These are phyloP conservation scores for Saccostrea glomerata DNA, from an alignment of 1,140 invertebrate species.

Conservation along the genomic window DNA sequence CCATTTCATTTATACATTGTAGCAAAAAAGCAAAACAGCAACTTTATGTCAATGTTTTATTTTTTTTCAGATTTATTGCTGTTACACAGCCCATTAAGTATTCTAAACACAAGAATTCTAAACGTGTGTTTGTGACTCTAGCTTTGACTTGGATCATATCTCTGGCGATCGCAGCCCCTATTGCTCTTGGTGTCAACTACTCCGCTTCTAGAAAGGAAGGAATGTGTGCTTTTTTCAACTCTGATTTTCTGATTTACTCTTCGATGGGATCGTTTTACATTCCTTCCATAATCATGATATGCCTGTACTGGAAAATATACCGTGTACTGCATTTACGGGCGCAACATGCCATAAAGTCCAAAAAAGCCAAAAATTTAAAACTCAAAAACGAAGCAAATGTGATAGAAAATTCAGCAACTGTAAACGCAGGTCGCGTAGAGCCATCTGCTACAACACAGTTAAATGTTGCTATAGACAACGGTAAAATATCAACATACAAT, in stretches of 20 bases:
- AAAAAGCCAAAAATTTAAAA: conserved; percentile 60
- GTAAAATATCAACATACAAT: conserved; percentile 80
- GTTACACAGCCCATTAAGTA: conserved; percentile 99
- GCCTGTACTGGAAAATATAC: conserved; percentile 99
- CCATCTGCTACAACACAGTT: conserved; percentile 72
- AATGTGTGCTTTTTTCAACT: conserved; percentile 97
- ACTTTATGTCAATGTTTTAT: conserved; percentile 41
- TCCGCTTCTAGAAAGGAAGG: conserved; percentile 68
- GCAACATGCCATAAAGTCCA: conserved; percentile 83
- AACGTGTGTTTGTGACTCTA: conserved; percentile 96
- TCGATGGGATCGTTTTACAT: conserved; percentile 99
- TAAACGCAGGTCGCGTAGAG: conserved; percentile 56
- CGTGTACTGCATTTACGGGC: conserved; percentile 91
- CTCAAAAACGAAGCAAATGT: conserved; percentile 64
- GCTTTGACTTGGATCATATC: conserved; percentile 98
- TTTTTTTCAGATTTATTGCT: conserved; percentile 93
- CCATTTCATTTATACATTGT: neutral
- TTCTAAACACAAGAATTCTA: conserved; percentile 98
- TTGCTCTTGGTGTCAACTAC: conserved; percentile 94
- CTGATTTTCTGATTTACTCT: conserved; percentile 98
- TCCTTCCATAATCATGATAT: conserved; percentile 99
- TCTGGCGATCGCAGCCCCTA: conserved; percentile 96
- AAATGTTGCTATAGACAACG: conserved; percentile 68
- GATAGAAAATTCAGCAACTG: conserved; percentile 73
- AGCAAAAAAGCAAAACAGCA: neutral